Base-by-base conservation (phyloP, 2,888 invertebrate species). In the Lutraria lutraria region DNA sequence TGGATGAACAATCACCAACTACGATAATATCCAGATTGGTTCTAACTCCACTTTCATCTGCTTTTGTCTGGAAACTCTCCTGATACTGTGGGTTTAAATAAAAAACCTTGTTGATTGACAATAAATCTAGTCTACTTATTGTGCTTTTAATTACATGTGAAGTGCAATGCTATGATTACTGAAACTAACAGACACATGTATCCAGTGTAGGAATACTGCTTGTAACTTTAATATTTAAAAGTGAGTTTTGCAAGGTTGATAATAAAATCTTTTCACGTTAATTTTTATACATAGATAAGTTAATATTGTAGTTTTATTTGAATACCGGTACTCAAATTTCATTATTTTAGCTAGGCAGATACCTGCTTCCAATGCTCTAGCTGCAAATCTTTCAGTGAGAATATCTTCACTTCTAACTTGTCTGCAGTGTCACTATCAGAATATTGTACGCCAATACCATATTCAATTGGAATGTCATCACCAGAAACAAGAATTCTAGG, bases 331-430 rank as follows among this genome's bases (percentile, higher is more conserved):
- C n/a, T n/a, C n/a, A n/a, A n/a, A n/a, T n/a, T n/a, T n/a, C n/a
- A n/a, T 21, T 19, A 12, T 3, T 19, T 15, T 63, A 25, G n/a
- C n/a, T 12, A 21, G n/a, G n/a, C 2, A 25, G 21, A 16, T 8
- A 76, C 76, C 34, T 76, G 34, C 31, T 76, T 76, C 29, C 76
- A 76, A 76, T 76, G 31, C 16, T 76, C 76, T 0, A 76, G 76
- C 34, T 76, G 76, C 29, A 31, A 34, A 15, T 76, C 76, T 16
- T 19, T 34, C 29, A 34, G 29, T 12, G 31, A 76, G 29, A 76
- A 31, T 34, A 76, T 13, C 16, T 25, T 12, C 8, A 76, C 76
- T 76, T 76, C 76, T 15, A 76, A 76, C 8, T 2, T 34, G 15
- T 76, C 76, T 76, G 31, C 76, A 34, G 13, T 34, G 13, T 31